Evolutionary conservation across 2,113 vertebrate species (phyloP), one percentile per base, ranked within the genome.

Genomic region (Myodes glareolus): DNA sequence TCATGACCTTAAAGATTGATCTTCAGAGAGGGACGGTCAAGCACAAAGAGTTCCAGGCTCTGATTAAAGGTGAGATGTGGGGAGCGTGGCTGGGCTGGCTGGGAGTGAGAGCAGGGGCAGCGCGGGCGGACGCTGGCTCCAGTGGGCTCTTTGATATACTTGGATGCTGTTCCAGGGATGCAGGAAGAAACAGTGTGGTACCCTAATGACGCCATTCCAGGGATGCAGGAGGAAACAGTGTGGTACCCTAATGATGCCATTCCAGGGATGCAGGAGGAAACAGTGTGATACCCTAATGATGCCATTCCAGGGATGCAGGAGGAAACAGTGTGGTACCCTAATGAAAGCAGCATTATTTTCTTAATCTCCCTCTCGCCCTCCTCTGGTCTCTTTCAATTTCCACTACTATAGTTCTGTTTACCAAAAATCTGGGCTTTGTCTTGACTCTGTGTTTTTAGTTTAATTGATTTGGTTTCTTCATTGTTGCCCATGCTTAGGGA

Each of bases 1-100:
- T 99, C 29, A 96, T 99, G 98, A 98, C 99, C 36, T 97, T 99
- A 93, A 99, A 99, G 96, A 99, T 99, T 14, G 99, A 99, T 93
- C 97, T 99, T 84, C 98, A 99, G 94, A 98, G 98, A 86, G 98
- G 98, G n/a, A 97, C 98, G 0, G 97, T 99, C 52, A 98, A 98
- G 77, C 98, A 94, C 95, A 98, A 16, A 75, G 99, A 99, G 76
- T 99, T 99, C 78, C 98, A 99, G 82, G 97, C 98, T 58, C 97
- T 99, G 55, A 98, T 99, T 97, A 99, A 98, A 98, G 99, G 98
- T 98, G 98, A 85, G 19, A 47, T 25, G 65, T 90, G 70, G 14
- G 67, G 91, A 73, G 84, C 63, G 0, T 3, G 73, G 67, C 3
- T n/a, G 16, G 14, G 4, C 21, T 21, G 36, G 19, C 70, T 39